phyloP scores from a whole-genome alignment of 1,140 invertebrate genomes.

The Lepidurus couesii region DNA sequence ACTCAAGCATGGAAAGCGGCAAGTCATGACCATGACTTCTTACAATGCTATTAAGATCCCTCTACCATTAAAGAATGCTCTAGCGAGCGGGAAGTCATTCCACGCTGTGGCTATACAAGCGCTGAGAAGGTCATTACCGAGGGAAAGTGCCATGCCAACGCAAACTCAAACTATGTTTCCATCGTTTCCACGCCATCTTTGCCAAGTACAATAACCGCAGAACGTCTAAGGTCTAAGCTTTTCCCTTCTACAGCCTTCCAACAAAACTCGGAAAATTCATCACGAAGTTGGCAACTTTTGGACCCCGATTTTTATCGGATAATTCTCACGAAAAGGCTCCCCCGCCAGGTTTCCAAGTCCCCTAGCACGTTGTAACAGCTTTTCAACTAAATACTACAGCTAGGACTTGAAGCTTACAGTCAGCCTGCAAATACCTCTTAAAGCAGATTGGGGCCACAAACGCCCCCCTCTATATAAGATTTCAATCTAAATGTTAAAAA shows the following conservation, averaged over 20 bases:
- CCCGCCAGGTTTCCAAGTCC: neutral
- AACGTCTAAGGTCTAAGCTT: neutral
- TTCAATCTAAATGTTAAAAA: neutral
- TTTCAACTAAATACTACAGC: no score
- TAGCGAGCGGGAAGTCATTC: neutral
- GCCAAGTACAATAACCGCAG: neutral
- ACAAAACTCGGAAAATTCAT: neutral
- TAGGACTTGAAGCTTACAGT: no score
- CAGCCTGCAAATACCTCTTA: no score
- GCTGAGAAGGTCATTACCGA: conserved; percentile 18
- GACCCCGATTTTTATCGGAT: neutral
- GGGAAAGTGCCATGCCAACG: conserved; percentile 1
- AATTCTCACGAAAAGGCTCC: neutral
- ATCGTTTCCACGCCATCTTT: neutral
- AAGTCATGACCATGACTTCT: conserved; percentile 22
- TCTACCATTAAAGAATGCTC: neutral
- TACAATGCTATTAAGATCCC: neutral
- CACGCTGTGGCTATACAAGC: neutral
- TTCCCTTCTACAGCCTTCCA: neutral
- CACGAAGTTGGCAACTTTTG: neutral
- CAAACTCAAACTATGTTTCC: neutral
- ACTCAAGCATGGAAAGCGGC: conserved; percentile 20
- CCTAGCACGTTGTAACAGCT: no score
- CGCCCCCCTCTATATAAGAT: no score
- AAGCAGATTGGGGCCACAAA: neutral